Conservation (phyloP, 2,888 invertebrate genomes). For the Caenorhabditis sinica region DNA sequence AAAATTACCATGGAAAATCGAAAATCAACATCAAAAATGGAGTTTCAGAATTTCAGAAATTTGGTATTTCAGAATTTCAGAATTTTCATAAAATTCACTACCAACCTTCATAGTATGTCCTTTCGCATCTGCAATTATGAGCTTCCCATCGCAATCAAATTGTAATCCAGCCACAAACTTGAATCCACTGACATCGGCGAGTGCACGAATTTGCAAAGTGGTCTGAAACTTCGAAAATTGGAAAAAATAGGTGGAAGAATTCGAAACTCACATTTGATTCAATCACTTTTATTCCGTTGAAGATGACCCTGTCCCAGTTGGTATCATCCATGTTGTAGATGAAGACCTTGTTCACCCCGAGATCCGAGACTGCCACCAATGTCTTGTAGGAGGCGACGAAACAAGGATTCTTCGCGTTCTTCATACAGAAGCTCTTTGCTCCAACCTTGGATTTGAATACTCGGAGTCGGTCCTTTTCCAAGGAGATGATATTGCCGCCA, state of each 20-base stretch:
- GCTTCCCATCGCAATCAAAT: constrained; percentile 23
- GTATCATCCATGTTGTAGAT: constrained; percentile 36
- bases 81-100: too few species aligned
- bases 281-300: background rate
- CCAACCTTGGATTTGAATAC: constrained; percentile 34
- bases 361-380: constrained; percentile 53
- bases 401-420: constrained; percentile 11
- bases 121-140: constrained; percentile 49
- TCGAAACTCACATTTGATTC: background rate
- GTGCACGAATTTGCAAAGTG: too few species aligned
- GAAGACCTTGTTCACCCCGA: constrained; percentile 40
- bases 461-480: constrained; percentile 22
- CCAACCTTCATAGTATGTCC: constrained; percentile 45
- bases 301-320: constrained; percentile 9
- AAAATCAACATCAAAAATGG: too few species aligned
- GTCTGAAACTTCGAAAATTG: too few species aligned
- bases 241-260: too few species aligned
- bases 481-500: constrained; percentile 12
- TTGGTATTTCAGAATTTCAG: too few species aligned
- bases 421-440: constrained; percentile 6
- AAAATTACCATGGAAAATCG: too few species aligned
- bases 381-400: constrained; percentile 36
- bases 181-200: too few species aligned
- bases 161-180: constrained; percentile 40
- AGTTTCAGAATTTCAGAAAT: too few species aligned